Evolutionary conservation across 2,113 vertebrate genomes (phyloP).

Genomic region (Equus przewalskii): DNA sequence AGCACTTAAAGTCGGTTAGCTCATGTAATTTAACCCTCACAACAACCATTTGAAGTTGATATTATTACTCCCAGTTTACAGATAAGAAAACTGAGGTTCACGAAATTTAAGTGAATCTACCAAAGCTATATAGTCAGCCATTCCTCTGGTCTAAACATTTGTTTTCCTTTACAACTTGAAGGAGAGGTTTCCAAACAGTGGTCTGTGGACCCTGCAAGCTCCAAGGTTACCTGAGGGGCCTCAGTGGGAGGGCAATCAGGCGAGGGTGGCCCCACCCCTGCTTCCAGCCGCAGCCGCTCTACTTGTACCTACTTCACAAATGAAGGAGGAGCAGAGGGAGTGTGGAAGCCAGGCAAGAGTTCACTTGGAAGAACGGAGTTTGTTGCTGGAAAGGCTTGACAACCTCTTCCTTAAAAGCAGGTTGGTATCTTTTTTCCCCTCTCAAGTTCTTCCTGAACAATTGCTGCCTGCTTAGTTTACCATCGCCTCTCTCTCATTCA

Average conservation of each 20-base stretch:
- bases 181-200: neutral
- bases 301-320: neutral
- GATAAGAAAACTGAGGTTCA: constrained; percentile 19
- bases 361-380: neutral
- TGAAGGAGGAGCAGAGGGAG: neutral
- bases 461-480: neutral
- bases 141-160: neutral
- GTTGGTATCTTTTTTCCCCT: neutral
- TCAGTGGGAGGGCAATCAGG: neutral
- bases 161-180: neutral
- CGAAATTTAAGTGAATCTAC: neutral
- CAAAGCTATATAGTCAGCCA: neutral
- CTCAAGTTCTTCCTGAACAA: neutral
- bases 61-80: neutral
- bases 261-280: too few species aligned
- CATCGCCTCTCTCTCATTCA: neutral
- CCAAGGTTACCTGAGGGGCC: neutral
- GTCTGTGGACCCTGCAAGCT: neutral
- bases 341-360: neutral
- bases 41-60: neutral
- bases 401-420: neutral
- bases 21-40: constrained; percentile 37
- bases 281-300: neutral
- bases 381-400: neutral
- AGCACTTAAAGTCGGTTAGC: neutral